Evolutionary conservation across 2,797 vertebrate genomes (phyloP).

Genomic region (Phrynocephalus vlangalii): DNA sequence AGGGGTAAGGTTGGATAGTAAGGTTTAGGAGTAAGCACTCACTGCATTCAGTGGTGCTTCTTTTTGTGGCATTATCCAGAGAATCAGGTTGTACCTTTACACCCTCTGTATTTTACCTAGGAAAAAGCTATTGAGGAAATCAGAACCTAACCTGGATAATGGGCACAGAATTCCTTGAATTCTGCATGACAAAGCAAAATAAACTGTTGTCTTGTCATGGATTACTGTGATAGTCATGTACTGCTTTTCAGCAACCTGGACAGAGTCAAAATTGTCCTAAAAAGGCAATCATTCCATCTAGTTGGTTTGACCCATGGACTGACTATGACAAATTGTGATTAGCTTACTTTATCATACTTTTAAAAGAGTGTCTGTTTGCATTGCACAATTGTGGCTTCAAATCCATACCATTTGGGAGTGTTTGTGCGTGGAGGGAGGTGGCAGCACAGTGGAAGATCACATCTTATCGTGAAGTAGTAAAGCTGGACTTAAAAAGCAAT

Average conservation of each 20-base stretch:
- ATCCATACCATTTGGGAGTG: not conserved
- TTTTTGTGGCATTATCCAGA: not conserved
- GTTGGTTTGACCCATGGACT: not conserved
- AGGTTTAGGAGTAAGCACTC: not conserved
- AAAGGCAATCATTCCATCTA: not conserved
- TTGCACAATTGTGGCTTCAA: conserved; percentile 4
- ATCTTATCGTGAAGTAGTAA: conserved; percentile 24
- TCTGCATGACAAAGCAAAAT: not conserved
- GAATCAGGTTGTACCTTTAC: not conserved
- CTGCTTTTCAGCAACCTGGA: not conserved
- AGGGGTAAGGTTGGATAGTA: not conserved
- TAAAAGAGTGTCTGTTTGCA: not conserved
- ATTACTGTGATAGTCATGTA: not conserved
- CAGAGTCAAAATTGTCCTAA: not conserved
- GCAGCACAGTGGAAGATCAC: not conserved
- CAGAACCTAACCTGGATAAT: not conserved
- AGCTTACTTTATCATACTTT: not conserved
- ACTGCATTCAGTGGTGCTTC: not conserved
- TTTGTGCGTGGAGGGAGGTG: not conserved
- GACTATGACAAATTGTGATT: not conserved
- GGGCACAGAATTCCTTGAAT: not conserved
- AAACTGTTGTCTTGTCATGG: not conserved
- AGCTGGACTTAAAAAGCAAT: conserved; percentile 11
- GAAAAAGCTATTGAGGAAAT: not conserved
- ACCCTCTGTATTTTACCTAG: not conserved